Conservation (phyloP, 2,113 vertebrate species). For the Machaerirhynchus nigripectus region DNA sequence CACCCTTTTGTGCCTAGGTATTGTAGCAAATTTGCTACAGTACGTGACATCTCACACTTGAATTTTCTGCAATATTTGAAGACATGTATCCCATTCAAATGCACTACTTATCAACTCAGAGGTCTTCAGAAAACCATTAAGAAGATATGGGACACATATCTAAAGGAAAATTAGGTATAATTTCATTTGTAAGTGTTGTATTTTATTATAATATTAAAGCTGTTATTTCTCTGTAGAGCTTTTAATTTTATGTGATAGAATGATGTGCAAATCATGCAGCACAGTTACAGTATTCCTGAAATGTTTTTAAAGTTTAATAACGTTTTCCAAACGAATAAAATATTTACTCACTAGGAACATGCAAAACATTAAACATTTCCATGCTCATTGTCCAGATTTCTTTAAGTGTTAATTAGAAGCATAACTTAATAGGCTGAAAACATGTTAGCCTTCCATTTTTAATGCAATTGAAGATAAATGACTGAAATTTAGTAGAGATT, state of each 20-base stretch:
- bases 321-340: neutral
- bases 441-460: conserved; percentile 38
- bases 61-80: conserved; percentile 70
- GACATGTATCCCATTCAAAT: conserved; percentile 69
- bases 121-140: conserved; percentile 61
- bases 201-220: conserved; percentile 57
- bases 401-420: neutral
- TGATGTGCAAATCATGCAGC: neutral
- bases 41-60: conserved; percentile 67
- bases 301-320: neutral
- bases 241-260: conserved; percentile 42
- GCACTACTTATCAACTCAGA: conserved; percentile 57
- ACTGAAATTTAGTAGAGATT: neutral
- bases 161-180: conserved; percentile 48
- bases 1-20: conserved; percentile 71
- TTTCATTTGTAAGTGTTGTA: conserved; percentile 57
- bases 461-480: conserved; percentile 19
- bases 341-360: neutral
- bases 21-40: conserved; percentile 67
- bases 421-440: conserved; percentile 35
- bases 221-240: conserved; percentile 35
- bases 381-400: neutral
- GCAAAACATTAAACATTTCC: neutral
- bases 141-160: conserved; percentile 44
- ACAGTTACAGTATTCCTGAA: neutral